These are phyloP conservation scores for Subanguina moxae DNA, from an alignment of 1,140 invertebrate species.

Conservation along the genomic window DNA sequence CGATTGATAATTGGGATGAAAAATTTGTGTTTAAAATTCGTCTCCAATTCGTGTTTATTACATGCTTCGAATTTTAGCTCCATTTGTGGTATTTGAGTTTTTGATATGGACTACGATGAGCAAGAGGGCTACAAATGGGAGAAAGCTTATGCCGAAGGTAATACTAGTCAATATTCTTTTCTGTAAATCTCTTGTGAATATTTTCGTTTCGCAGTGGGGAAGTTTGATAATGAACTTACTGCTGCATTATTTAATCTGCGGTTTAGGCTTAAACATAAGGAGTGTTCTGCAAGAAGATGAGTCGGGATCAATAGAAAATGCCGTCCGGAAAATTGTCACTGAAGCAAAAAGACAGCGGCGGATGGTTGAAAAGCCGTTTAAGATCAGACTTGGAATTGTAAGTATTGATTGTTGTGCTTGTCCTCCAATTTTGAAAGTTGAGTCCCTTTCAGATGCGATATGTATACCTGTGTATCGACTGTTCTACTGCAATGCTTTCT, in stretches of 20 bases:
- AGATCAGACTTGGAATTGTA: constrained; percentile 33
- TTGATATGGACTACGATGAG: constrained; percentile 16
- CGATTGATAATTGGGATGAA: too few species aligned
- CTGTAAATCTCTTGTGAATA: constrained; percentile 1
- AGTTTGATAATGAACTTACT: background rate
- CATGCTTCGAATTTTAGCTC: too few species aligned
- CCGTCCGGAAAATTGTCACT: constrained; percentile 19
- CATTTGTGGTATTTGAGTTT: background rate
- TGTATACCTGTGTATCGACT: constrained; percentile 24
- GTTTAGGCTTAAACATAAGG: constrained; percentile 16
- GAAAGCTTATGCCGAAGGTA: constrained; percentile 32
- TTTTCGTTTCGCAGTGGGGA: background rate
- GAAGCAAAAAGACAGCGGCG: constrained; percentile 32
- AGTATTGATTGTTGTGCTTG: background rate
- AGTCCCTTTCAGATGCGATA: constrained; percentile 27
- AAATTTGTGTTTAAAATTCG: too few species aligned
- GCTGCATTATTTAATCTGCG: background rate
- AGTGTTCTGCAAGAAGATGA: constrained; percentile 33
- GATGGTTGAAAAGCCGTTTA: constrained; percentile 17
- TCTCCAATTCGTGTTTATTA: too few species aligned
- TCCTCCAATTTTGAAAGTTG: background rate
- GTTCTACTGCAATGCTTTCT: constrained; percentile 25
- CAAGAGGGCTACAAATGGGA: constrained; percentile 33
- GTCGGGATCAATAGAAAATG: constrained; percentile 25
- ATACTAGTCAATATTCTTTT: background rate